Evolutionary conservation across 2,113 vertebrate genomes (phyloP), one percentile per base, ranked within the genome.

Genomic region (Atlantisia rogersi): DNA sequence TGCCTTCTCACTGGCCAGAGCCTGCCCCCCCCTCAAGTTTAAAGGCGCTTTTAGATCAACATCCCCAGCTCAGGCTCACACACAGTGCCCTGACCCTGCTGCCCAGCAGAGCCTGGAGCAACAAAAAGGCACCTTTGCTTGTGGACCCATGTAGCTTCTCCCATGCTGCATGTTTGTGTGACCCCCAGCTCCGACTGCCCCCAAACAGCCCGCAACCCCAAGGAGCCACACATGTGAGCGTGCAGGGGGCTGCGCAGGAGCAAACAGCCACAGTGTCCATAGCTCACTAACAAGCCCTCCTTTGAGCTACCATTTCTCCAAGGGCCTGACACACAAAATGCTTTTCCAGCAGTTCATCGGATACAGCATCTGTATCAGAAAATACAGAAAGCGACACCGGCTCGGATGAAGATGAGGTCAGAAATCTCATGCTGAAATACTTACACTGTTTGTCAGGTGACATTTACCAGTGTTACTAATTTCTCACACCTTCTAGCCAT

Each of bases 371-470:
- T 46, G 44, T 18, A 19, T 18, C 59, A 53, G 67, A 95, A 18
- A 69, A 91, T 70, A 15, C 59, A 94, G 62, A 95, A 84, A 37
- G 22, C 2, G 35, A 96, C 62, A 60, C 5, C 22, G 68, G 62
- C 65, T 97, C 86, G 0, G 97, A 97, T 0, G 95, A 97, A 35
- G 91, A 96, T 59, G 90, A 97, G 96, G 95, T 97, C 60, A 96
- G 95, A 78, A 89, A 15, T 22, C n/a, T 88, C 10, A 0, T 21
- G 22, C 35, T 79, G 31, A 92, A 80, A 42, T 52, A 85, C 11
- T 86, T 64, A 21, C 8, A 19, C 55, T 46, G 24, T 74, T 92
- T 92, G 31, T 89, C 20, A 22, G 62, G 7, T 59, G 7, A 67
- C 21, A 62, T 37, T 68, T 76, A 39, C 12, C 24, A 35, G 11